Base-by-base conservation (phyloP, 2,888 invertebrate species). In the Polydrusus tereticollis region DNA sequence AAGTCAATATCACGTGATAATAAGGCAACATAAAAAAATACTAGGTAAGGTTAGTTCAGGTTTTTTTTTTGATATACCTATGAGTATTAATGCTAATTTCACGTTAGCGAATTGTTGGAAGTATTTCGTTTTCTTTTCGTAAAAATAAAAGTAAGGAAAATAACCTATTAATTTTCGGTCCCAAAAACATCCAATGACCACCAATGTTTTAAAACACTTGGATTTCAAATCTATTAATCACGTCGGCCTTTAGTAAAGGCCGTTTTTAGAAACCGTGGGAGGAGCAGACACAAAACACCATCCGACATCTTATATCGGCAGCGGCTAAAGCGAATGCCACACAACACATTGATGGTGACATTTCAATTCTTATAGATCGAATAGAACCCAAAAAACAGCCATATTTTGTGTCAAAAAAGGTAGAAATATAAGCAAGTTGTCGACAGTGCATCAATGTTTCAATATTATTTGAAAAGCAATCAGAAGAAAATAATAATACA, bases 281-380 rank as follows among this genome's bases (percentile, higher is more conserved):
- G 69, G 69, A 43, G 69, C 69, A 62, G 41, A 14, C 62, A 69
- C 62, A 69, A 69, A 69, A 69, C 69, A 69, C 62, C 69, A 69
- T 69, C 43, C 62, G 62, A 62, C 43, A 62, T 62, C 21, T 47
- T 55, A 60, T 43, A 55, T 41, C 55, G 43, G 43, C 62, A 29
- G 62, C 55, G 38, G 16, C 52, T 29, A 20, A 16, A 21, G 20
- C 16, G 57, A 52, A 29, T 38, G 59, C 26, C 68, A 60, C 59
- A 68, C 55, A 60, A 62, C 45, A 62, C 26, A 62, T 43, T 62
- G 29, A 62, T 33, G 60, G 50, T 69, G 55, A 69, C 60, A 62
- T 69, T 69, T 69, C 62, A 62, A 69, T 69, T 69, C 69, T 69
- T 50, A 29, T 52, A 68, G 60, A 26, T 60, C 62, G 55, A 41